A percentile compares a stretch with the other conserved stretches of the same genome.
Conservation (phyloP, 2,113 vertebrate genomes). For the Nannobrachium achirus region DNA sequence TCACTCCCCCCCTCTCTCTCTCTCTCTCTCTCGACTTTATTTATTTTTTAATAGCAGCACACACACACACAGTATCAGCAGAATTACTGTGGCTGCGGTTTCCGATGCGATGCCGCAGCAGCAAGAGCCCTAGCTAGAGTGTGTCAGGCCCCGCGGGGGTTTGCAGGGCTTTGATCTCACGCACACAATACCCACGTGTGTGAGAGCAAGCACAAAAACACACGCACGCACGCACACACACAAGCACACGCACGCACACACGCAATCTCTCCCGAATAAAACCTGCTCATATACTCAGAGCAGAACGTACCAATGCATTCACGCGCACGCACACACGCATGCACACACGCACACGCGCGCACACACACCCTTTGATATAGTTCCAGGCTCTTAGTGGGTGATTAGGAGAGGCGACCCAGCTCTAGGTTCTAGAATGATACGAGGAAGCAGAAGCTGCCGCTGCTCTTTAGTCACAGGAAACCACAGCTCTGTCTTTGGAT, state of each 20-base stretch:
- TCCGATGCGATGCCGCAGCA: constrained; percentile 44
- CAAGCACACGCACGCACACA: neutral
- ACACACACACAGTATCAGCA: constrained; percentile 77
- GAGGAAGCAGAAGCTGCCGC: constrained; percentile 68
- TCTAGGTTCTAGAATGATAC: constrained; percentile 69
- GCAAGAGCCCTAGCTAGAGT: constrained; percentile 67
- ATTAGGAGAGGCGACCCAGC: constrained; percentile 71
- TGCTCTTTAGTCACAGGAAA: constrained; percentile 75
- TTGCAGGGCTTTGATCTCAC: constrained; percentile 72
- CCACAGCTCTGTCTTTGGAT: constrained; percentile 70
- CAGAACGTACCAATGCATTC: too few species aligned
- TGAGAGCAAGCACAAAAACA: neutral
- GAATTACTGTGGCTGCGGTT: constrained; percentile 65
- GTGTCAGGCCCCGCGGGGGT: constrained; percentile 73
- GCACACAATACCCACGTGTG: constrained; percentile 71
- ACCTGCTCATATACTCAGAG: too few species aligned
- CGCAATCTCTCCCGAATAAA: too few species aligned
- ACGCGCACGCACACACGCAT: constrained; percentile 11
- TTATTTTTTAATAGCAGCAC: constrained; percentile 64
- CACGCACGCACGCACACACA: neutral
- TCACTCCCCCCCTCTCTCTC: constrained; percentile 32
- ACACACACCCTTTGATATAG: constrained; percentile 67
- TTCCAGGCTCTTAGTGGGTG: constrained; percentile 72
- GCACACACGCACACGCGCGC: constrained; percentile 7
- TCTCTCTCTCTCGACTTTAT: constrained; percentile 45